Conservation (phyloP, 30 jellyfish, hydroid and myxozoan species). For the Aurelia sp. region DNA sequence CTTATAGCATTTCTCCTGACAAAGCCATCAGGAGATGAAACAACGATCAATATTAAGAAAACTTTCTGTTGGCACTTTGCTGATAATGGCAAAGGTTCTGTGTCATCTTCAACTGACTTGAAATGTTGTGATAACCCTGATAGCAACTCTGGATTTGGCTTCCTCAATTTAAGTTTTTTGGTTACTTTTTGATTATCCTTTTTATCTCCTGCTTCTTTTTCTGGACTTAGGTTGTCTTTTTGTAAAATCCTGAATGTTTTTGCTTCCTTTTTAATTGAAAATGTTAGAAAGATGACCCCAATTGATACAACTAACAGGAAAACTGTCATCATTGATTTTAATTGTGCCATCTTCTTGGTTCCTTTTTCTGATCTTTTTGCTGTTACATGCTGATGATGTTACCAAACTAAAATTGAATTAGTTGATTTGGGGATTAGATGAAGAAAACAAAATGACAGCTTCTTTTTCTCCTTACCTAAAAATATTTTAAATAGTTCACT, state of each 20-base stretch:
- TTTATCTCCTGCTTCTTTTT: neutral
- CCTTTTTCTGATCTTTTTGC: neutral
- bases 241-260: neutral
- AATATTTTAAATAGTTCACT: too few species aligned
- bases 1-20: constrained; percentile 75
- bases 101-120: constrained; percentile 50
- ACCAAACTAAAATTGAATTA: neutral
- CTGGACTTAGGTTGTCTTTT: neutral
- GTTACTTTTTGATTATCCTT: too few species aligned
- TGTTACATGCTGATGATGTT: neutral
- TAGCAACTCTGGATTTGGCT: constrained; percentile 6
- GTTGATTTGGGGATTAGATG: too few species aligned
- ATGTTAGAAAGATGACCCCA: neutral
- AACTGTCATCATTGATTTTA: neutral
- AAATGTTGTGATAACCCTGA: constrained; percentile 28
- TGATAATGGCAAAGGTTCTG: constrained; percentile 81
- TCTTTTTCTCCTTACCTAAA: too few species aligned
- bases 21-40: constrained; percentile 72
- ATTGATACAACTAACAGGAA: neutral
- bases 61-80: constrained; percentile 65
- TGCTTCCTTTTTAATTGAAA: constrained; percentile 1
- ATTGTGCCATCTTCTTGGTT: neutral
- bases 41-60: constrained; percentile 65
- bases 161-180: neutral
- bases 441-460: too few species aligned